Conservation (phyloP, 2,113 vertebrate genomes). For the Rhinichthys klamathensis region DNA sequence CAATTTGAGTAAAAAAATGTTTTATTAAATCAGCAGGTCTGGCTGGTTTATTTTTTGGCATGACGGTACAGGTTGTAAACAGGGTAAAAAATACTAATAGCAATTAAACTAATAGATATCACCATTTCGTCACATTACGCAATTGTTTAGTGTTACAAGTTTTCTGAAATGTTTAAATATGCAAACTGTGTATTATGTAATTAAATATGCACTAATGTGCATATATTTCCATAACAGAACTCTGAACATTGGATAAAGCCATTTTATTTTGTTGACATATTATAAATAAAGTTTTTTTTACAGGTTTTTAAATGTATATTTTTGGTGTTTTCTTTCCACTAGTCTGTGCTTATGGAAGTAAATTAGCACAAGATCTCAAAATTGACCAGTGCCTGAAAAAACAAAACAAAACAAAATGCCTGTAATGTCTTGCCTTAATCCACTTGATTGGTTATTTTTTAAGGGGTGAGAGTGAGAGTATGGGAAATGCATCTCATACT, state of each 20-base stretch:
- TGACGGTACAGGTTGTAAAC: too few relatives aligned
- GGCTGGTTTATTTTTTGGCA: too few relatives aligned
- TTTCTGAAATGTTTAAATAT: not conserved
- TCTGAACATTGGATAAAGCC: not conserved
- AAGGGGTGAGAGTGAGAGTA: not conserved
- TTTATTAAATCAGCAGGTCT: too few relatives aligned
- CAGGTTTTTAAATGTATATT: too few relatives aligned
- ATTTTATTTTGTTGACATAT: not conserved
- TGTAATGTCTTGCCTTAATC: not conserved
- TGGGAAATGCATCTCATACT: conserved; percentile 35
- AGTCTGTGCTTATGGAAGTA: not conserved
- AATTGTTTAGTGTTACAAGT: not conserved
- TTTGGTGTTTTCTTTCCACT: too few relatives aligned
- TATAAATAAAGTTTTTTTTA: too few relatives aligned
- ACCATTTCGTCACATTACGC: too few relatives aligned
- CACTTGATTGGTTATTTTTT: not conserved
- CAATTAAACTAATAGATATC: too few relatives aligned
- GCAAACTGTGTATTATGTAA: not conserved
- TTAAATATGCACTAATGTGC: not conserved
- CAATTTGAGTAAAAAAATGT: too few relatives aligned
- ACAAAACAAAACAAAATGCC: not conserved
- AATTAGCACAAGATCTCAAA: not conserved
- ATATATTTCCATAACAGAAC: not conserved
- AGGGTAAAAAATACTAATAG: too few relatives aligned
- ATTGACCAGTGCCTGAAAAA: not conserved